Evolutionary conservation across 2,113 vertebrate genomes (phyloP).

Genomic region (Pelusios castaneus): DNA sequence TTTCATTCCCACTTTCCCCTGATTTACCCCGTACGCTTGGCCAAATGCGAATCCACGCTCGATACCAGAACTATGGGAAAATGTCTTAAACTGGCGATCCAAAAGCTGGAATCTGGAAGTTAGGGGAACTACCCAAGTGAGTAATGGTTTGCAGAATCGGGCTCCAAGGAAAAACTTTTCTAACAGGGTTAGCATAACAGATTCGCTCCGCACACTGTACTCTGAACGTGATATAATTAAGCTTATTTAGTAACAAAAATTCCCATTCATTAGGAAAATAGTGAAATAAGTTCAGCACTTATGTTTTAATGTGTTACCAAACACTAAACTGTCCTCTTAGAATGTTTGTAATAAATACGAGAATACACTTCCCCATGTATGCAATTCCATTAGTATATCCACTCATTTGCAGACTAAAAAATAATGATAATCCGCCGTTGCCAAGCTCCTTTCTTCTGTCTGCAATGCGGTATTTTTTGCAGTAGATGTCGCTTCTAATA

Average conservation of each 20-base stretch:
- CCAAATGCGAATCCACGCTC: background rate
- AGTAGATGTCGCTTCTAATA: slow-evolving; percentile 81
- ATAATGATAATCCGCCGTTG: background rate
- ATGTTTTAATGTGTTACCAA: background rate
- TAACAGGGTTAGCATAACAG: background rate
- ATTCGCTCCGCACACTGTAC: background rate
- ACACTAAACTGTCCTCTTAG: background rate
- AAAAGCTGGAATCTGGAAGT: background rate
- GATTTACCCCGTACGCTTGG: background rate
- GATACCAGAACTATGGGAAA: background rate
- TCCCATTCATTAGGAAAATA: background rate
- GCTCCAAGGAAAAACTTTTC: background rate
- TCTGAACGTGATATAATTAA: background rate
- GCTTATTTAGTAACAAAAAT: background rate
- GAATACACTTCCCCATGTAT: background rate
- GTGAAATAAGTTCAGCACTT: background rate
- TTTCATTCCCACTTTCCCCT: too few species aligned
- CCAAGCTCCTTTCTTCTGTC: background rate
- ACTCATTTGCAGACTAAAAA: background rate
- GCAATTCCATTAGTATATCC: background rate
- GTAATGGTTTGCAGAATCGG: background rate
- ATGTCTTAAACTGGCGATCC: background rate
- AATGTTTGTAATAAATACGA: background rate
- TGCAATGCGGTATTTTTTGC: slow-evolving; percentile 74
- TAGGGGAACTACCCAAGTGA: background rate